These are phyloP conservation scores for Aurelia aurita complex sp. Pacific DNA, from an alignment of 30 jellyfish, hydroid and myxozoan genomes.

Conservation along the genomic window DNA sequence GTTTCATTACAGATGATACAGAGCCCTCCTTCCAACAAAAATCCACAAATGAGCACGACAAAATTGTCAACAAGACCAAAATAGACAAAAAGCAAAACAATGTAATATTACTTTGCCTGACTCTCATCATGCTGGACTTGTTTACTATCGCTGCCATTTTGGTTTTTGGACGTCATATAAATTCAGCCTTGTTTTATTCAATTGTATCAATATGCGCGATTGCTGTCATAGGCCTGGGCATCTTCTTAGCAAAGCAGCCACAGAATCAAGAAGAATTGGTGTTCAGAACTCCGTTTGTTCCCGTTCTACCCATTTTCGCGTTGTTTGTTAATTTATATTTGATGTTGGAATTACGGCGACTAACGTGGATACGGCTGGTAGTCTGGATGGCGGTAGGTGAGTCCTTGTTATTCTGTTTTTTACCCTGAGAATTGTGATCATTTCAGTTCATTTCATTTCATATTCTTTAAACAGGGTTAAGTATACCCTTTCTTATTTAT, in stretches of 20 bases:
- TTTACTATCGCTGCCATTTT: constrained; percentile 1
- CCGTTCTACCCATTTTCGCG: constrained; percentile 60
- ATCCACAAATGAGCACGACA: too few relatives aligned
- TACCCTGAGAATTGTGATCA: too few relatives aligned
- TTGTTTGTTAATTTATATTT: constrained; percentile 51
- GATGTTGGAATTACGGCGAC: constrained; percentile 34
- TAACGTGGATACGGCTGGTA: constrained; percentile 73
- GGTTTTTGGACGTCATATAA: not conserved
- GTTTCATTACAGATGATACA: too few relatives aligned
- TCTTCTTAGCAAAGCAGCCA: constrained; percentile 25
- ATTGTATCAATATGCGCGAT: not conserved
- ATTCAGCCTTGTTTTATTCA: not conserved
- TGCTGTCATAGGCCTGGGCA: not conserved
- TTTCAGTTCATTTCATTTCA: too few relatives aligned
- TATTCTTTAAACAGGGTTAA: too few relatives aligned
- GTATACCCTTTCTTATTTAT: too few relatives aligned
- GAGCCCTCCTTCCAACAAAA: too few relatives aligned
- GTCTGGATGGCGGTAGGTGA: constrained; percentile 80
- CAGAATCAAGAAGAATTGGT: constrained; percentile 29
- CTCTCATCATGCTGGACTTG: not conserved
- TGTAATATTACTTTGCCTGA: not conserved
- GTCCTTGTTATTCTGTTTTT: not conserved
- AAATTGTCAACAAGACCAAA: too few relatives aligned
- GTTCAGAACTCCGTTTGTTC: constrained; percentile 67
- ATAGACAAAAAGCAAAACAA: not conserved